Evolutionary conservation across 1,140 invertebrate genomes (phyloP).

Genomic region (Lucilia cuprina): DNA sequence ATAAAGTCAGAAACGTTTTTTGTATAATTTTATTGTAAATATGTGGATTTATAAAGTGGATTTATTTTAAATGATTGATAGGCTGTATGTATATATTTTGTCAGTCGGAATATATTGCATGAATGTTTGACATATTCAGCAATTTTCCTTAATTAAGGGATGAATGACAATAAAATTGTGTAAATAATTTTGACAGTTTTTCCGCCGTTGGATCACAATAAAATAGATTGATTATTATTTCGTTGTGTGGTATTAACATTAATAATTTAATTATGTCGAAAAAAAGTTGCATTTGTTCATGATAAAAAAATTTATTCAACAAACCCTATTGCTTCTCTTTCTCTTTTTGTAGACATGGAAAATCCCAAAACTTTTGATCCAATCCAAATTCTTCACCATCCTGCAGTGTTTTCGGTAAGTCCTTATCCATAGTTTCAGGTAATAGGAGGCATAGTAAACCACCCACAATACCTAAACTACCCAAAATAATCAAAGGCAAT

Average conservation of each 20-base stretch:
- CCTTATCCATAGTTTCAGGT: constrained; percentile 83
- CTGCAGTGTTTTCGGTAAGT: constrained; percentile 80
- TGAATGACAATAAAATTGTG: not conserved
- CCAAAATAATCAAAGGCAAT: constrained; percentile 78
- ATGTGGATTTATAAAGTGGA: too few species aligned
- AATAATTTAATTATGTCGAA: too few species aligned
- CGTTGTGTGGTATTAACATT: too few species aligned
- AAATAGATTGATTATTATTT: too few species aligned
- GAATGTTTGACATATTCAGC: not conserved
- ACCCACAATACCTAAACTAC: constrained; percentile 74
- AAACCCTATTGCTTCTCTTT: not conserved
- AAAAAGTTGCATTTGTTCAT: too few species aligned
- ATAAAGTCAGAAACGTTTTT: too few species aligned
- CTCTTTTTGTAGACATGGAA: constrained; percentile 69
- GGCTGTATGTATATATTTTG: not conserved
- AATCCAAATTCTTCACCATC: constrained; percentile 85
- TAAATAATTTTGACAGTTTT: not conserved
- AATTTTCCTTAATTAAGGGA: not conserved
- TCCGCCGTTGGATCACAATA: too few species aligned
- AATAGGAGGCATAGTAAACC: constrained; percentile 77
- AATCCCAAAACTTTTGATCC: constrained; percentile 78
- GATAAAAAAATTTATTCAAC: too few species aligned
- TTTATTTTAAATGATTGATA: not conserved
- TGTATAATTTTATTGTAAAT: too few species aligned
- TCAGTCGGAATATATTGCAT: not conserved